Evolutionary conservation across 2,797 vertebrate genomes (phyloP).

Genomic region (Sardinella longiceps): DNA sequence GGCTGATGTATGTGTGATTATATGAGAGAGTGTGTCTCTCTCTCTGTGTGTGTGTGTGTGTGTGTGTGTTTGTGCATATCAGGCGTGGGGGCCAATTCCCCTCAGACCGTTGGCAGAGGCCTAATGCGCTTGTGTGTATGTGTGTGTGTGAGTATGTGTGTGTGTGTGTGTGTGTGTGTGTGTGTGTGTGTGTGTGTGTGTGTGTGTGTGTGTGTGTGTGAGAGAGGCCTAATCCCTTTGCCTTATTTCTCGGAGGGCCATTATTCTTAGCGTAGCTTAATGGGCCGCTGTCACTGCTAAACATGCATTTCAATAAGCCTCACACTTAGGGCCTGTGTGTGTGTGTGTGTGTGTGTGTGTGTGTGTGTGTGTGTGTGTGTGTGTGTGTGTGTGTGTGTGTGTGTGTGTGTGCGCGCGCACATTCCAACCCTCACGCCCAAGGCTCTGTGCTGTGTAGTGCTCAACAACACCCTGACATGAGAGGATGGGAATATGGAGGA

Average conservation of each 20-base stretch:
- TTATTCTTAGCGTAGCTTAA: conserved; percentile 51
- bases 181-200: too few species aligned
- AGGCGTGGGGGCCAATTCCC: conserved; percentile 25
- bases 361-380: conserved; percentile 18
- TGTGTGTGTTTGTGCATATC: neutral
- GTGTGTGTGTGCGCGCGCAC: too few species aligned
- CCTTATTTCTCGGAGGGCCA: conserved; percentile 44
- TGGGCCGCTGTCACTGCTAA: conserved; percentile 50
- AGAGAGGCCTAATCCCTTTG: conserved; percentile 40
- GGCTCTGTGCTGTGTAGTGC: too few species aligned
- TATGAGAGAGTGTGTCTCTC: neutral
- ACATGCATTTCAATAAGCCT: conserved; percentile 29
- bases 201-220: too few species aligned
- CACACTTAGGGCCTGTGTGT: neutral
- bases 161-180: neutral
- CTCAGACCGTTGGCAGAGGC: conserved; percentile 44
- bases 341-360: neutral
- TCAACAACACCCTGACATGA: conserved; percentile 44
- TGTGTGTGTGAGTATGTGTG: neutral
- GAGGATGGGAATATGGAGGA: conserved; percentile 39
- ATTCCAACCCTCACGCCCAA: neutral
- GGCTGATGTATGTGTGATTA: neutral
- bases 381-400: conserved; percentile 43
- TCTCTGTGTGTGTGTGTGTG: conserved; percentile 22
- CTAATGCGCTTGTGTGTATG: too few species aligned